Conservation (phyloP, 2,113 vertebrate species). For the Ophiodon elongatus region DNA sequence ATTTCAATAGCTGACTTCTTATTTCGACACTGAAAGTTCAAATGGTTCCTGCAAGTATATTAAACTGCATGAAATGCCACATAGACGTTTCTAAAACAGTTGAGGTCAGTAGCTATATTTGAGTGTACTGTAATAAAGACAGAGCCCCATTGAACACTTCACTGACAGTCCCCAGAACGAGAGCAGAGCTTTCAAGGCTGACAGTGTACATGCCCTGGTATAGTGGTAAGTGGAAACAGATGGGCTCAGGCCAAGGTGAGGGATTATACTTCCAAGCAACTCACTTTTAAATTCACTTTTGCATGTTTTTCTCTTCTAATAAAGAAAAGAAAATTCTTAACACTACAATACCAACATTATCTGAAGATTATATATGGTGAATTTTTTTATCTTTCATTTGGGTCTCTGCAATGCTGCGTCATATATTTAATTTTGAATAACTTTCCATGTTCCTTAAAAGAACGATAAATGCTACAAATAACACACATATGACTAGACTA, state of each 20-base stretch:
- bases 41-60: conserved; percentile 29
- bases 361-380: not conserved
- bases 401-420: not conserved
- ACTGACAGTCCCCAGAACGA: conserved; percentile 76
- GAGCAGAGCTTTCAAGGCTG: conserved; percentile 79
- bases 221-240: conserved; percentile 84
- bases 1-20: conserved; percentile 1
- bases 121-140: conserved; percentile 79
- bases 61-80: conserved; percentile 45
- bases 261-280: conserved; percentile 70
- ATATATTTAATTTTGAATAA: not conserved
- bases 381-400: not conserved
- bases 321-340: conserved; percentile 14
- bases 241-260: conserved; percentile 77
- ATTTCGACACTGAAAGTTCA: not conserved
- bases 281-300: conserved; percentile 59
- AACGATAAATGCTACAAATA: conserved; percentile 20
- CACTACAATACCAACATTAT: not conserved
- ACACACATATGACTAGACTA: conserved; percentile 6
- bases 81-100: conserved; percentile 60
- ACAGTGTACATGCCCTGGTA: conserved; percentile 81
- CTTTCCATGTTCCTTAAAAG: not conserved
- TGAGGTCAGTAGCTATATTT: conserved; percentile 68
- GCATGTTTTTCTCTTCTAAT: conserved; percentile 43
- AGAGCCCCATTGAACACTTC: conserved; percentile 80